Conservation (phyloP, 2,113 vertebrate species). For the Paedocypris sp. region DNA sequence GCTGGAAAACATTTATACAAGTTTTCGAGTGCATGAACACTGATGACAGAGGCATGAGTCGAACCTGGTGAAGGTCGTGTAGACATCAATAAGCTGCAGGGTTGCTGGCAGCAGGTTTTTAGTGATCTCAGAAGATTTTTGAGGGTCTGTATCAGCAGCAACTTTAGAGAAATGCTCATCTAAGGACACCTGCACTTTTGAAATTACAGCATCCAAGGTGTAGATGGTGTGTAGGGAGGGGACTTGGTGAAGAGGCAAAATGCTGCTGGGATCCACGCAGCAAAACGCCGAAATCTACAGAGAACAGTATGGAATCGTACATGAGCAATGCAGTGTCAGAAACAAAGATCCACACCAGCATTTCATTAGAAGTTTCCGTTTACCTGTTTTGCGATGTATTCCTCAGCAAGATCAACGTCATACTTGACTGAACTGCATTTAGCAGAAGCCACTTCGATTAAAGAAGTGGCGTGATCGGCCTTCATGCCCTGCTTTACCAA, state of each 20-base stretch:
- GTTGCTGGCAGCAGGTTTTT: constrained; percentile 92
- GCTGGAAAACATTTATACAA: no score
- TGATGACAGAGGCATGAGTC: background rate
- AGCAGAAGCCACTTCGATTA: constrained; percentile 70
- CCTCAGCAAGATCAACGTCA: constrained; percentile 89
- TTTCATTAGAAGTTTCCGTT: background rate
- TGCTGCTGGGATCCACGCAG: constrained; percentile 72
- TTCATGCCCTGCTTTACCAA: constrained; percentile 90
- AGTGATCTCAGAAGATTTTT: constrained; percentile 85
- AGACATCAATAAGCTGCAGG: constrained; percentile 83
- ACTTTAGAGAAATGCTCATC: constrained; percentile 93
- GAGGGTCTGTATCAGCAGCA: constrained; percentile 78
- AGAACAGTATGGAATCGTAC: background rate
- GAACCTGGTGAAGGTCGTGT: constrained; percentile 83
- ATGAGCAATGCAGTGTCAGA: background rate
- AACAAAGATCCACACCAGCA: background rate
- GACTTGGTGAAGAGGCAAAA: constrained; percentile 80
- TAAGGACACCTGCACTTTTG: constrained; percentile 93
- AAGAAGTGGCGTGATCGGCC: constrained; percentile 74
- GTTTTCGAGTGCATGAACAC: no score
- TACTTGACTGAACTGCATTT: constrained; percentile 89
- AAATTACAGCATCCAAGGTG: constrained; percentile 88
- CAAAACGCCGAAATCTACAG: constrained; percentile 90
- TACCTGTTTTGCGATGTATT: constrained; percentile 95
- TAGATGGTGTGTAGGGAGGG: constrained; percentile 93